Conservation (phyloP, 2,888 invertebrate species). For the Drosophila paracracens region DNA sequence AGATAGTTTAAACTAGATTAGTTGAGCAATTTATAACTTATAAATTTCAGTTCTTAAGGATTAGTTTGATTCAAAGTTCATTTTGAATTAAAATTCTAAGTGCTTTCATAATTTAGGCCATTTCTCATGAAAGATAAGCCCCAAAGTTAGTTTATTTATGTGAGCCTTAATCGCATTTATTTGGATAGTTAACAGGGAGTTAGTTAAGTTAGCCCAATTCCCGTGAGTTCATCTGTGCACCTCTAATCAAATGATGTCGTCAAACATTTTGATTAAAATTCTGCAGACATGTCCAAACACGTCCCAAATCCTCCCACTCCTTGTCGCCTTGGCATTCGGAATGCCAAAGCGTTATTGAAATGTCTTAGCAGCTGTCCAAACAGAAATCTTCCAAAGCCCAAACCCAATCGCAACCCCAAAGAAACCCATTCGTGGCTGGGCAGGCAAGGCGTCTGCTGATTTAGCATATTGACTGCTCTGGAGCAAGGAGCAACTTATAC, state of each 20-base stretch:
- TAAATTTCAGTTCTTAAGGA: background rate
- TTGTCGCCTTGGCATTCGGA: slow-evolving; percentile 60
- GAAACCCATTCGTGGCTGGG: slow-evolving; percentile 9
- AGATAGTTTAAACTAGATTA: background rate
- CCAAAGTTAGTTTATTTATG: background rate
- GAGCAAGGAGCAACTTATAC: slow-evolving; percentile 78
- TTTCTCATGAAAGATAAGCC: background rate
- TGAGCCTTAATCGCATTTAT: background rate
- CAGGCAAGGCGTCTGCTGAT: slow-evolving; percentile 66
- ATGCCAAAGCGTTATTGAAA: slow-evolving; percentile 71
- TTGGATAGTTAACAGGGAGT: slow-evolving; percentile 9
- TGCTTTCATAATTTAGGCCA: background rate
- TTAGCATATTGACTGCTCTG: slow-evolving; percentile 79
- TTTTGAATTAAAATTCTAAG: background rate
- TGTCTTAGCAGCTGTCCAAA: slow-evolving; percentile 79
- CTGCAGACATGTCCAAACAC: slow-evolving; percentile 56
- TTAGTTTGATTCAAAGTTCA: background rate
- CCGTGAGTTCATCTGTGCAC: slow-evolving; percentile 2
- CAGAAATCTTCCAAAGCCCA: slow-evolving; percentile 32
- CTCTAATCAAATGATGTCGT: slow-evolving; percentile 48
- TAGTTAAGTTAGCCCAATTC: slow-evolving; percentile 3
- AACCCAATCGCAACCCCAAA: background rate
- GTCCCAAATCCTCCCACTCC: slow-evolving; percentile 7
- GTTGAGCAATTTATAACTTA: background rate
- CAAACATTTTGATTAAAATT: slow-evolving; percentile 68